phyloP scores from a whole-genome alignment of 2,888 invertebrate species.

The Chironomus tentans region DNA sequence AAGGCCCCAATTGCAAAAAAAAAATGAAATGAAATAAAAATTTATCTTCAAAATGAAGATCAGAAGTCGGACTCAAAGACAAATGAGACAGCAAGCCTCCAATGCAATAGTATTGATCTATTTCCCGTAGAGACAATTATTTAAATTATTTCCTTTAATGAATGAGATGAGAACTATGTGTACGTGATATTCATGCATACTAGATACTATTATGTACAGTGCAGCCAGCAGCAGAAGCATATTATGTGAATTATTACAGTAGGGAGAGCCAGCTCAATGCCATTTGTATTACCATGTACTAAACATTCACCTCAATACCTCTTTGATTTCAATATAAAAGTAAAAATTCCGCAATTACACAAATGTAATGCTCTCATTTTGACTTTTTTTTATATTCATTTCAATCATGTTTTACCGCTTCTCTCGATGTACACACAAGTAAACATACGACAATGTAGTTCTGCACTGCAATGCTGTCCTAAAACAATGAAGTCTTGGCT shows the following conservation, averaged over 20 bases:
- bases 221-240: not conserved
- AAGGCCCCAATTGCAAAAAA: not conserved
- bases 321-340: not conserved
- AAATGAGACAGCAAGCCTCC: too few relatives aligned
- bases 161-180: too few relatives aligned
- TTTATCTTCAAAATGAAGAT: too few relatives aligned
- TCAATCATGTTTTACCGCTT: not conserved
- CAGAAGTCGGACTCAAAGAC: too few relatives aligned
- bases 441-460: too few relatives aligned
- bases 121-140: too few relatives aligned
- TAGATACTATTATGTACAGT: not conserved
- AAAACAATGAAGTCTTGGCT: too few relatives aligned
- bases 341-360: slow-evolving; percentile 4
- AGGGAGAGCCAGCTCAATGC: not conserved
- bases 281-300: not conserved
- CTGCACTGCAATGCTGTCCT: too few relatives aligned
- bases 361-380: slow-evolving; percentile 3
- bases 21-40: too few relatives aligned
- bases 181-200: too few relatives aligned
- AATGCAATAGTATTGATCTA: too few relatives aligned
- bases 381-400: not conserved
- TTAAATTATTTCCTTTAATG: too few relatives aligned
- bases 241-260: not conserved
- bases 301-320: slow-evolving; percentile 4
- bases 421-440: not conserved